A percentile compares a stretch with the other conserved stretches of the same genome.
Evolutionary conservation across 2,113 vertebrate genomes (phyloP).

Genomic region (Mormyrus lacerda): DNA sequence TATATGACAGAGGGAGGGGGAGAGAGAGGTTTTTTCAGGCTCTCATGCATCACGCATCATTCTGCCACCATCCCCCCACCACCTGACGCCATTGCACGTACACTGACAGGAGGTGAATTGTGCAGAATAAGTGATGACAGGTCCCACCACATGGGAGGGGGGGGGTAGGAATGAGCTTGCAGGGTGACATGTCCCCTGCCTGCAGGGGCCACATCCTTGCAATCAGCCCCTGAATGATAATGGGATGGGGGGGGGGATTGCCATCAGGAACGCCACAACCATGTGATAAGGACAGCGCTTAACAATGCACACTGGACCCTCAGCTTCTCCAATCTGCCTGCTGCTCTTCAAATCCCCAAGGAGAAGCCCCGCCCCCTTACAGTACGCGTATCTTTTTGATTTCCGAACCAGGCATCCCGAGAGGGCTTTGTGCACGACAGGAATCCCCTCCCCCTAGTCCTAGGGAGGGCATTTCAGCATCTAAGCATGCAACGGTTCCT

Average conservation of each 20-base stretch:
- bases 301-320: slow-evolving; percentile 2
- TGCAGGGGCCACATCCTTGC: not conserved
- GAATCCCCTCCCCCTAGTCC: not conserved
- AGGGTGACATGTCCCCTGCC: not conserved
- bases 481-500: not conserved
- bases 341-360: not conserved
- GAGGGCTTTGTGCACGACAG: not conserved
- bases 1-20: not conserved
- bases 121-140: slow-evolving; percentile 13
- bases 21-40: not conserved
- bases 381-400: not conserved
- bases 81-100: not conserved
- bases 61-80: not conserved
- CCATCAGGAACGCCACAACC: not conserved
- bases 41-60: not conserved
- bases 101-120: slow-evolving; percentile 1
- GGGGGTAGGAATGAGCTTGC: not conserved
- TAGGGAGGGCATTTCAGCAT: not conserved
- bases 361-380: not conserved
- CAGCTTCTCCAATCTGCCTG: not conserved
- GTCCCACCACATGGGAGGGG: not conserved
- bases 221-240: not conserved
- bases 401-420: not conserved
- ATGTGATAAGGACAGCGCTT: not conserved
- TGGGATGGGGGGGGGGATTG: not conserved